Base-by-base conservation (phyloP, 2,888 invertebrate species). In the Lithophane ornitopus region DNA sequence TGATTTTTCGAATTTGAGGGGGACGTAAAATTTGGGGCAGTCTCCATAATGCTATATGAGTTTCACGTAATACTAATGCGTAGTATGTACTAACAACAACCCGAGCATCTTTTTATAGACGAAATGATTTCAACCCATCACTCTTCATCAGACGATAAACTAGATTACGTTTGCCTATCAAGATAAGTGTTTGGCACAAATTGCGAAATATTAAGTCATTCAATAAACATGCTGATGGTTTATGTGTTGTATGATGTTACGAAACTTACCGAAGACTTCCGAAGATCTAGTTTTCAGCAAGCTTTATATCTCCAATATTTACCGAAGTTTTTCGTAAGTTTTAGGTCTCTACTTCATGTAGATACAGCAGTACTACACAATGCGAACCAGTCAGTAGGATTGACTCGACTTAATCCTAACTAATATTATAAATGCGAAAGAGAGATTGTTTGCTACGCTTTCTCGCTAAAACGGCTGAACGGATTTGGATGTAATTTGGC, bases 181-280 rank as follows among this genome's bases (percentile, higher is more conserved):
- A 86, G 86, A 87, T 87, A 81, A 86, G 80, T 69, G 61, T 80
- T 69, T 76, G 75, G 71, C 81, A 85, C 41, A 72, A 70, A 85
- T 82, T 79, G 80, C 44, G 52, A 79, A 80, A 78, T 78, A 78
- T 79, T 73, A 78, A 78, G 65, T 81, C 83, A 85, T 71, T 76
- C 34, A 54, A 65, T 80, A 80, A 77, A 79, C 62, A 83, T 65
- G 0, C 34, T 8, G 41, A 22, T 58, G 19, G 49, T n/a, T 49
- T 46, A 41, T 26, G 34, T 78, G 14, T 34, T 59, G 1, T 28
- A 16, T 69, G 7, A 44, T 52, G 39, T 79, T 76, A 59, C 26
- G 26, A 61, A 19, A 46, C 26, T n/a, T 26, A 4, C 14, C 1
- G 22, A 26, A 59, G 11, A n/a, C n/a, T n/a, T 41, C 7, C 3